phyloP scores from a whole-genome alignment of 2,113 vertebrate species.

The Plecotus auritus region DNA sequence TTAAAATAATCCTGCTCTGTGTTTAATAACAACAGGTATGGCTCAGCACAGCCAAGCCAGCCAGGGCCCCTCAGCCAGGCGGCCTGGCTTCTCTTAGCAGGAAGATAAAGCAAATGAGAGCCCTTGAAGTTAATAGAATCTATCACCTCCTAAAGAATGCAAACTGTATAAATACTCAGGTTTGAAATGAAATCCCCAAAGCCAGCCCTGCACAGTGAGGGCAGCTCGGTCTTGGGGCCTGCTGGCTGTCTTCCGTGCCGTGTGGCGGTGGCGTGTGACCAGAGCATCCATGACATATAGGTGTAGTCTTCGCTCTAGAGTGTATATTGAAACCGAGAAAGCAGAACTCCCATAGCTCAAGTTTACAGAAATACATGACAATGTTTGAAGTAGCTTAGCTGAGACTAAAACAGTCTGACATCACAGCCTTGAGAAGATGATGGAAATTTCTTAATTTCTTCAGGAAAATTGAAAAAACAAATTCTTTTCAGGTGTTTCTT shows the following conservation, averaged over 20 bases:
- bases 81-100: conserved; percentile 66
- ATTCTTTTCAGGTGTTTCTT: conserved; percentile 59
- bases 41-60: conserved; percentile 58
- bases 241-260: neutral
- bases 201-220: conserved; percentile 29
- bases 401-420: conserved; percentile 74
- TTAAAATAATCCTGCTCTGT: conserved; percentile 71
- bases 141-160: conserved; percentile 71
- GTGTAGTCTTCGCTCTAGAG: neutral
- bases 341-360: conserved; percentile 67
- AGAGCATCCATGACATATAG: conserved; percentile 55
- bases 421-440: conserved; percentile 59
- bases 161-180: conserved; percentile 71
- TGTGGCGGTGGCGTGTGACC: neutral
- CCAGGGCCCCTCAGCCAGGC: conserved; percentile 47
- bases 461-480: conserved; percentile 48
- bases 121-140: conserved; percentile 67
- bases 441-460: conserved; percentile 73
- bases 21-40: conserved; percentile 75
- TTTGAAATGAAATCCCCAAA: conserved; percentile 70
- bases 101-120: conserved; percentile 66
- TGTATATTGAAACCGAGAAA: conserved; percentile 53
- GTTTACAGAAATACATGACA: conserved; percentile 72
- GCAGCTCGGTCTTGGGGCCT: neutral
- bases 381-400: conserved; percentile 73